Base-by-base conservation (phyloP, 2,113 vertebrate species). In the Halichoeres trimaculatus region DNA sequence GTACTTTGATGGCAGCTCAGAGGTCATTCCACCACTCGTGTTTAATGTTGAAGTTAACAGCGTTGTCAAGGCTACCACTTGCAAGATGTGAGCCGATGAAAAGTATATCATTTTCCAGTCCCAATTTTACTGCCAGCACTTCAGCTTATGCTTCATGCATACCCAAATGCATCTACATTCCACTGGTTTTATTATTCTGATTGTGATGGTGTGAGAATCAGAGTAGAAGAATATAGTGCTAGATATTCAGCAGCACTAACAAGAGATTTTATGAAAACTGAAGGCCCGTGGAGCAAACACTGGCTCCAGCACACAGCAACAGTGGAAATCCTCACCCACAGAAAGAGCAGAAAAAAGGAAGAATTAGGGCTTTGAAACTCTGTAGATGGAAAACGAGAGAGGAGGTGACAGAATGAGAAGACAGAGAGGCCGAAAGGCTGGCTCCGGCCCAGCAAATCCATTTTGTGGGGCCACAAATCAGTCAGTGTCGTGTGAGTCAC, bases 61-160 rank as follows among this genome's bases (percentile, higher is more conserved):
- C 58, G 92, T 90, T 92, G 92, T 90, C 90, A 92, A 90, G 92
- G 83, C 77, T 81, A 89, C 91, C 14, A 5, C 80, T 85, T 40
- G 64, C 54, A 70, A 47, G 62, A 59, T 72, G 77, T 73, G 51
- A 69, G 50, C 50, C 24, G 9, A 23, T 63, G 72, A 72, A 48
- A 23, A 78, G 56, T 70, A 68, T 34, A 38, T 76, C 0, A 64
- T 86, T 81, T 84, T 30, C 68, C 76, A 19, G 3, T 70, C 78
- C 52, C 57, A 58, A 62, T 83, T 72, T 88, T 40, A 47, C 70
- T 75, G 55, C 34, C 35, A 20, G 54, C n/a, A 38, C 10, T 36
- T 57, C 35, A 66, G 10, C 30, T 8, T 50, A 8, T 24, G 54
- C 10, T 52, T 56, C 41, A 62, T 5, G 19, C 41, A 58, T 9